These are phyloP conservation scores for Drosophila silvestris DNA, from an alignment of 2,888 invertebrate genomes.

Conservation along the genomic window DNA sequence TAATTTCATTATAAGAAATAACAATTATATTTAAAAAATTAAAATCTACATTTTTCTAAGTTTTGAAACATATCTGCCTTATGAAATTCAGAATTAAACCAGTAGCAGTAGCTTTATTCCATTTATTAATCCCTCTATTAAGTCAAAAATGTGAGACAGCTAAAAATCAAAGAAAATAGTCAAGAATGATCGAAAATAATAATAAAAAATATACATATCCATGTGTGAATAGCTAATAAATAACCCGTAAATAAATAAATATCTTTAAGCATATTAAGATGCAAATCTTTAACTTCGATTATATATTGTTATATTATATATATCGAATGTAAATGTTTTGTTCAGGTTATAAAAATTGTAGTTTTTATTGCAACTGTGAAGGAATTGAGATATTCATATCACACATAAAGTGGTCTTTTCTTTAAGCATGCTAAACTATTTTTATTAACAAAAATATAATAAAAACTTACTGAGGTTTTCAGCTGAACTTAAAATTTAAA, in stretches of 20 bases:
- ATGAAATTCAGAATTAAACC: background rate
- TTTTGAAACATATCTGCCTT: background rate
- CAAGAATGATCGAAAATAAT: background rate
- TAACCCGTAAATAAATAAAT: background rate
- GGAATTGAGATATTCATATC: background rate
- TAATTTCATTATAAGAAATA: background rate
- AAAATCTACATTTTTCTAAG: background rate
- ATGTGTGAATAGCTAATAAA: background rate
- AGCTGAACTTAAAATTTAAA: background rate
- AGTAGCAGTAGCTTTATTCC: background rate
- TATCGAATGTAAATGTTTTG: background rate
- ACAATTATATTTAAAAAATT: background rate
- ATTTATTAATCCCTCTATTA: background rate
- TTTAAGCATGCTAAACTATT: background rate
- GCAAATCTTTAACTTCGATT: background rate
- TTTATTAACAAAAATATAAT: background rate
- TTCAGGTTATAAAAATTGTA: background rate
- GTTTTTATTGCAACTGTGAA: background rate
- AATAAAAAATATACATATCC: background rate
- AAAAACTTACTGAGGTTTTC: background rate
- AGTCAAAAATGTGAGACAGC: background rate
- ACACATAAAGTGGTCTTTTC: background rate
- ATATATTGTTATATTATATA: background rate
- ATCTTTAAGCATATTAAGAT: background rate
- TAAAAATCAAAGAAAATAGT: background rate